A percentile compares a stretch with the other conserved stretches of the same genome.
phyloP scores from a whole-genome alignment of 1,140 invertebrate genomes.

The Agrilus planipennis region DNA sequence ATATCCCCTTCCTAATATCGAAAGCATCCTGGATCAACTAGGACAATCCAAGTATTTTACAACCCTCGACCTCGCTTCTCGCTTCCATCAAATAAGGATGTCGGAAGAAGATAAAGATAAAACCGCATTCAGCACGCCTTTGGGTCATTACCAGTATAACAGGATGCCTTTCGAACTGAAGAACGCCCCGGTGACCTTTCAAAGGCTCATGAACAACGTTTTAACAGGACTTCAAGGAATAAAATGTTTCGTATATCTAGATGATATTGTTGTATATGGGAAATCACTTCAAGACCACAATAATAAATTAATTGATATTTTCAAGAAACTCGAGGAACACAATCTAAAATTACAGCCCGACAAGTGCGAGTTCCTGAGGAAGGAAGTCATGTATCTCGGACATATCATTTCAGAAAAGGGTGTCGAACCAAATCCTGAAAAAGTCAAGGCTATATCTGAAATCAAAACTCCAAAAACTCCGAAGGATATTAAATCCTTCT shows the following conservation, averaged over 20 bases:
- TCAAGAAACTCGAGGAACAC: conserved; percentile 5
- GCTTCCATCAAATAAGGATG: conserved; percentile 17
- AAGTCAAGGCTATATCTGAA: not conserved
- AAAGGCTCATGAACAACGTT: conserved; percentile 20
- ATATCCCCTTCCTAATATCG: conserved; percentile 8
- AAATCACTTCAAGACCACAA: conserved; percentile 19
- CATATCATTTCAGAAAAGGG: conserved; percentile 7
- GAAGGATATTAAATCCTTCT: conserved; percentile 1
- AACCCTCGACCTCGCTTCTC: conserved; percentile 35
- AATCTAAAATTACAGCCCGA: conserved; percentile 14
- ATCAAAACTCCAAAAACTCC: not conserved
- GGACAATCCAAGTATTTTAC: conserved; percentile 13
- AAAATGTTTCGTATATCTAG: conserved; percentile 19
- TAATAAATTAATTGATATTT: conserved; percentile 8
- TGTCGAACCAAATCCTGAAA: conserved; percentile 4
- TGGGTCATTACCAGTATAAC: conserved; percentile 23
- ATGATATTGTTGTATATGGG: conserved; percentile 22
- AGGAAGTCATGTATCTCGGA: conserved; percentile 1
- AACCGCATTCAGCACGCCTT: conserved; percentile 30
- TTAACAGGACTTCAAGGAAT: conserved; percentile 7
- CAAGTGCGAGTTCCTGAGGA: conserved; percentile 20
- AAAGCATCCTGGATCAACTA: conserved; percentile 14
- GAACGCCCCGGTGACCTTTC: conserved; percentile 9
- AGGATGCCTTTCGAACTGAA: conserved; percentile 25
- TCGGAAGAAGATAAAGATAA: no score